Evolutionary conservation across 2,888 invertebrate genomes (phyloP).

Genomic region (Sicus ferrugineus): DNA sequence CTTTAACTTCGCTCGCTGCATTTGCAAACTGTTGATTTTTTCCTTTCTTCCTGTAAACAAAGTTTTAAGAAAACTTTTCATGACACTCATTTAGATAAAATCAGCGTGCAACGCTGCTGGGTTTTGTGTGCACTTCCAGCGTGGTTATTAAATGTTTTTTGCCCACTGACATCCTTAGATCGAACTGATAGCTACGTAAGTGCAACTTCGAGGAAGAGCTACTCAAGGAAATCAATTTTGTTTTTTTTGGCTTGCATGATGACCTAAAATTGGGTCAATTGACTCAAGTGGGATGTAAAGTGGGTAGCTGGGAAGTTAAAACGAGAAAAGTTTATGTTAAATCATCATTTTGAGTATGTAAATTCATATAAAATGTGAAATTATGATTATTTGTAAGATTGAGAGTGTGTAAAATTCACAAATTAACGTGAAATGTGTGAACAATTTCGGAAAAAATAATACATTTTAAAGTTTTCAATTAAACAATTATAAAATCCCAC

Average conservation of each 20-base stretch:
- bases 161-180: constrained; percentile 32
- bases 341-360: too few relatives aligned
- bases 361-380: too few relatives aligned
- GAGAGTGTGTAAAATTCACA: too few relatives aligned
- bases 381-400: too few relatives aligned
- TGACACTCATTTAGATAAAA: constrained; percentile 31
- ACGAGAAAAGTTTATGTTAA: too few relatives aligned
- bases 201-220: not conserved
- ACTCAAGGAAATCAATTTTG: constrained; percentile 25
- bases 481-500: too few relatives aligned
- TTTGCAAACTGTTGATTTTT: constrained; percentile 9
- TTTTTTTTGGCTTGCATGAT: constrained; percentile 11
- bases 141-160: constrained; percentile 26
- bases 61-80: constrained; percentile 14
- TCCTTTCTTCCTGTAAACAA: constrained; percentile 2
- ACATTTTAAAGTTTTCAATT: too few relatives aligned
- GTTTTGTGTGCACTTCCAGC: constrained; percentile 11
- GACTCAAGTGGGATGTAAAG: too few relatives aligned
- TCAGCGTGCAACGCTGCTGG: constrained; percentile 12
- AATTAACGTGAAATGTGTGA: too few relatives aligned
- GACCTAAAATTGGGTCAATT: constrained; percentile 13
- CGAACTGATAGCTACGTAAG: constrained; percentile 11
- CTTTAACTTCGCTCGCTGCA: too few relatives aligned
- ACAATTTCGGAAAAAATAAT: too few relatives aligned
- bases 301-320: too few relatives aligned